Base-by-base conservation (phyloP, 2,113 vertebrate genomes). In the Ophthalmolycus amberensis region DNA sequence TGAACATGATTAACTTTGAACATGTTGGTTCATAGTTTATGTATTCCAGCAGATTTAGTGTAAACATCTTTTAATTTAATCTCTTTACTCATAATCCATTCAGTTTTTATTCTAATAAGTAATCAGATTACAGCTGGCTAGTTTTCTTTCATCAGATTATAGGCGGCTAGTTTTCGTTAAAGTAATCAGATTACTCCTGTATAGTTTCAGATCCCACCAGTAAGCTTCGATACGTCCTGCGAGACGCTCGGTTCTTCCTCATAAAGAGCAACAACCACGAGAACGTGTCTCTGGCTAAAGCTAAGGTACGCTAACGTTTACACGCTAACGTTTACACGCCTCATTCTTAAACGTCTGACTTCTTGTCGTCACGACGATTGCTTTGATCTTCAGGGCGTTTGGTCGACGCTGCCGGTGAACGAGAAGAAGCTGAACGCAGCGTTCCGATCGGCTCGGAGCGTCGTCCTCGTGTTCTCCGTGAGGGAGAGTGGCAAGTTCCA, bases 251-350 rank as follows among this genome's bases (percentile, higher is more conserved):
- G 59, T 99, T 97, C 94, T 99, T 99, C 92, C 96, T 99, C 69
- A 99, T 99, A 81, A 99, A 99, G 93, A 99, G 98, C 96, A 99
- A 99, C 95, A 99, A 99, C 91, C 98, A 99, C 80, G 98, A 99
- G 89, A 99, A 99, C 3, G 98, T 99, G 2, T 99, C 98, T 0
- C 96, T 99, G 91, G 98, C 98, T 74, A 99, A 99, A 95, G 98
- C 98, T 34, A 99, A 99, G 97, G 98, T 99, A 92, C 54, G 72
- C 1, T 11, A 1, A 4, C 0, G n/a, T 14, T 48, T 48, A 40
- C 44, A 14, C 54, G 72, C 1, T 9, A 1, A 4, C 0, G n/a
- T 14, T 48, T 48, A 40, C 44, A 14, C 6, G 14, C 4, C 5
- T 10, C 12, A 46, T 15, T 12, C 34, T n/a, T 18, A 48, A 52